Percentiles rank a stretch among this genome's conserved stretches.
Conservation (phyloP, 1,140 invertebrate species). For the Aleiodes sp. region DNA sequence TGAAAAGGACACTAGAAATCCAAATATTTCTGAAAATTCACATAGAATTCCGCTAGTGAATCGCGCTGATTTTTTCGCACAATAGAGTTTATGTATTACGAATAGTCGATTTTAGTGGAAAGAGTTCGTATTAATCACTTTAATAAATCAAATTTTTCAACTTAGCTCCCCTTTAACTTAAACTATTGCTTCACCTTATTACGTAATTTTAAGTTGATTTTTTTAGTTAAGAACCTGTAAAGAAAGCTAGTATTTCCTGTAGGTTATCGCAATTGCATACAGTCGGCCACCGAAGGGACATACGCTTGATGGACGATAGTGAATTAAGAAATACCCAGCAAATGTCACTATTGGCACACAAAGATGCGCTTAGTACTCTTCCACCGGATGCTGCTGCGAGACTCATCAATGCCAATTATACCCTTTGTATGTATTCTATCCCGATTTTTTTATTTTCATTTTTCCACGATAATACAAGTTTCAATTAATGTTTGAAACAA, state of each 20-base stretch:
- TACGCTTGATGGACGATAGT: conserved; percentile 77
- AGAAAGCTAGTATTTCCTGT: conserved; percentile 62
- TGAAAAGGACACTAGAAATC: no score
- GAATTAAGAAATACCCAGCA: conserved; percentile 76
- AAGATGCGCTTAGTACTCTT: conserved; percentile 73
- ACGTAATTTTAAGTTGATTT: background rate
- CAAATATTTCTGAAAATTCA: no score
- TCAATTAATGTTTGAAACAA: no score
- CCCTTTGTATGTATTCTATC: conserved; percentile 71
- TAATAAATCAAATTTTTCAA: background rate
- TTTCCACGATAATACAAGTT: no score
- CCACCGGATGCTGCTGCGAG: conserved; percentile 74
- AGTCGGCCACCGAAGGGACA: conserved; percentile 77
- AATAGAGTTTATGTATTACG: no score
- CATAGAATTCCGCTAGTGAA: no score
- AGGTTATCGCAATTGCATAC: conserved; percentile 78
- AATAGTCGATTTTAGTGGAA: no score
- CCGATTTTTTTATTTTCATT: conserved; percentile 34
- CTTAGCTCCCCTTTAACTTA: background rate
- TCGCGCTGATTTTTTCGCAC: no score
- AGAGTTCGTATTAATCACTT: background rate
- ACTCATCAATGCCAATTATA: conserved; percentile 76
- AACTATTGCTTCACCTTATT: background rate
- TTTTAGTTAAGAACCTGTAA: conserved; percentile 24
- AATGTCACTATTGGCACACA: conserved; percentile 75